Base-by-base conservation (phyloP, 2,113 vertebrate genomes). In the Ophiodon elongatus region DNA sequence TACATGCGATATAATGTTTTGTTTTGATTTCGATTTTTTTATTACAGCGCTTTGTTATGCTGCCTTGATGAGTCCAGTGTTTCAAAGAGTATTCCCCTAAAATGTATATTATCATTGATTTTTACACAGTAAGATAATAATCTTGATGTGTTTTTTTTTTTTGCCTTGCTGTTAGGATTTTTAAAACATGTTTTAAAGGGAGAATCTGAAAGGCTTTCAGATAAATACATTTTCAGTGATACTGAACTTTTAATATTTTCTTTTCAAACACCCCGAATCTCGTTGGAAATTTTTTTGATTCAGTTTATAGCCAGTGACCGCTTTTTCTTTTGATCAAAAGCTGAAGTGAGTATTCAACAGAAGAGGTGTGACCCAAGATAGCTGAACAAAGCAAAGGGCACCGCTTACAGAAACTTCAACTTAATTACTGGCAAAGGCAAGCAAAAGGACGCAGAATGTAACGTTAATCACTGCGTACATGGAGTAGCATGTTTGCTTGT, bases 401-500 rank as follows among this genome's bases (percentile, higher is more conserved):
- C 68, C 74, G 47, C 68, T 62, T 60, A 13, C 41, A 73, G 75
- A 60, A 70, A 54, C 13, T 6, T 19, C 0, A 25, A 50, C 47
- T 8, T 7, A 21, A 76, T 13, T 21, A 65, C 47, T 75, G 31
- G 23, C 37, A 54, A 54, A n/a, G 19, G 6, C 33, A 56, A 57
- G n/a, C 10, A 39, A 31, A 60, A 64, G 11, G 15, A 60, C 8
- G 57, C 15, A 54, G 27, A 60, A 8, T 60, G 27, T 60, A 57
- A 27, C 11, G 3, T 31, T 17, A 54, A 23, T 50, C 47, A 21
- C 47, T 8, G 19, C 23, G 9, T 1, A 31, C 57, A 60, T 60
- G 25, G 14, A 59, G n/a, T 13, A 29, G 56, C 56, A 57, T 57
- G 25, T 57, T n/a, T n/a, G 50, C 50, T 4, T 23, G 45, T 50